These are phyloP conservation scores for Drosophila nannoptera DNA, from an alignment of 1,140 invertebrate species.

Conservation along the genomic window DNA sequence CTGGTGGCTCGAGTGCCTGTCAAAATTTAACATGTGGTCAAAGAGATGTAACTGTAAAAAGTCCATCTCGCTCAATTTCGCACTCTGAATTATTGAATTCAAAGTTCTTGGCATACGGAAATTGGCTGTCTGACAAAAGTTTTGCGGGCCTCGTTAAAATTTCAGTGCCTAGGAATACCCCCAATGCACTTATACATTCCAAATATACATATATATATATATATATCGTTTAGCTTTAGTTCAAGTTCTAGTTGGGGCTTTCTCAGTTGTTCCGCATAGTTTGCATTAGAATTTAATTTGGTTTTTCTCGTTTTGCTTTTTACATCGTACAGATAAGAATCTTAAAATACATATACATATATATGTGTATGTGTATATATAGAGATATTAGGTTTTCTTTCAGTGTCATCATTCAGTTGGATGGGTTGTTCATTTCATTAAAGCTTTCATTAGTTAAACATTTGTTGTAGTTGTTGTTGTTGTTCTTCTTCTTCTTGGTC, in stretches of 20 bases:
- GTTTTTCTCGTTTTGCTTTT: conserved; percentile 15
- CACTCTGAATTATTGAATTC: too few species aligned
- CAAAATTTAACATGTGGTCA: too few species aligned
- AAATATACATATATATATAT: background rate
- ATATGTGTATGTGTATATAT: conserved; percentile 22
- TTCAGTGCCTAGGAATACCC: conserved; percentile 15
- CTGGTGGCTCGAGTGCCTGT: too few species aligned
- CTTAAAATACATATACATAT: conserved; percentile 47
- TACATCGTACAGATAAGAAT: conserved; percentile 36
- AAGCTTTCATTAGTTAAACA: conserved; percentile 67
- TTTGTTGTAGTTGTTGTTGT: conserved; percentile 21
- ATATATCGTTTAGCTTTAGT: conserved; percentile 5
- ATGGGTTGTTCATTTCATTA: conserved; percentile 60
- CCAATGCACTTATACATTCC: background rate
- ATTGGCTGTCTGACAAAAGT: too few species aligned
- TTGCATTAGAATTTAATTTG: conserved; percentile 49
- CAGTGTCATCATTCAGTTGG: conserved; percentile 48
- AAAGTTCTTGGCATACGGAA: too few species aligned
- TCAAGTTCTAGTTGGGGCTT: conserved; percentile 39
- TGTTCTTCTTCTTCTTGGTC: conserved; percentile 24
- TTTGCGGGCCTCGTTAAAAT: too few species aligned
- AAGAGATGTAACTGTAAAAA: too few species aligned
- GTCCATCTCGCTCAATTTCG: too few species aligned
- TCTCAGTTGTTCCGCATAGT: conserved; percentile 59
- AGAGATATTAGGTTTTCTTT: conserved; percentile 16